Evolutionary conservation across 92 coral and sea anemone species (phyloP).

Genomic region (Desmophyllum pertusum): DNA sequence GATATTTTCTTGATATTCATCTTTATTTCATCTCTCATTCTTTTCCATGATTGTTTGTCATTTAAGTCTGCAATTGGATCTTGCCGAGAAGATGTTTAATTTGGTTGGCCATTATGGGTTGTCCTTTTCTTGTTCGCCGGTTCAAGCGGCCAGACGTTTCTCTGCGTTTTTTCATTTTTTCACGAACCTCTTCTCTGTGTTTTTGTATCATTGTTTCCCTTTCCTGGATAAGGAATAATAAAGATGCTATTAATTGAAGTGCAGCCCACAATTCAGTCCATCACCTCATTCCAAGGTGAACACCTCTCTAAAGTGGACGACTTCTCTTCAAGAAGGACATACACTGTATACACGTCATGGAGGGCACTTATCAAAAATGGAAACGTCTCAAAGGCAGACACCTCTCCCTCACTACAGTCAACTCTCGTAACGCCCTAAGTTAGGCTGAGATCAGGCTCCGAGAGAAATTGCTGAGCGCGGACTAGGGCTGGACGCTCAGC

Average conservation of each 20-base stretch:
- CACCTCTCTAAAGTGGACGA: background rate
- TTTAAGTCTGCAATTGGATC: constrained; percentile 58
- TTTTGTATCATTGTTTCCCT: constrained; percentile 65
- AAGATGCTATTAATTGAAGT: background rate
- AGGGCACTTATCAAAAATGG: background rate
- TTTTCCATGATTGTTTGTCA: background rate
- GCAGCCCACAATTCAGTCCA: no score
- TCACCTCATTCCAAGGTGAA: no score
- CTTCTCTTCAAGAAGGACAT: background rate
- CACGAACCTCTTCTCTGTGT: constrained; percentile 63
- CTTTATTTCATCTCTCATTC: background rate
- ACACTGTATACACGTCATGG: no score
- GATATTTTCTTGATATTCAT: background rate
- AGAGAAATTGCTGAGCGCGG: no score
- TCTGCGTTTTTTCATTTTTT: constrained; percentile 71
- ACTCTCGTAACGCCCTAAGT: no score
- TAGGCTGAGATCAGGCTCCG: no score
- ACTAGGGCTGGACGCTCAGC: no score
- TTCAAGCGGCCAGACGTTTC: constrained; percentile 71
- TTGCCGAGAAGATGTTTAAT: constrained; percentile 79
- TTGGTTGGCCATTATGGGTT: constrained; percentile 94
- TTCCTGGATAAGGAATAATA: constrained; percentile 50
- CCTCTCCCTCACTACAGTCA: no score
- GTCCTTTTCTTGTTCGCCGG: constrained; percentile 81
- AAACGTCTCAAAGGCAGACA: background rate